Base-by-base conservation (phyloP, 2,888 invertebrate genomes). In the Hermaeophaga mercurialis region DNA sequence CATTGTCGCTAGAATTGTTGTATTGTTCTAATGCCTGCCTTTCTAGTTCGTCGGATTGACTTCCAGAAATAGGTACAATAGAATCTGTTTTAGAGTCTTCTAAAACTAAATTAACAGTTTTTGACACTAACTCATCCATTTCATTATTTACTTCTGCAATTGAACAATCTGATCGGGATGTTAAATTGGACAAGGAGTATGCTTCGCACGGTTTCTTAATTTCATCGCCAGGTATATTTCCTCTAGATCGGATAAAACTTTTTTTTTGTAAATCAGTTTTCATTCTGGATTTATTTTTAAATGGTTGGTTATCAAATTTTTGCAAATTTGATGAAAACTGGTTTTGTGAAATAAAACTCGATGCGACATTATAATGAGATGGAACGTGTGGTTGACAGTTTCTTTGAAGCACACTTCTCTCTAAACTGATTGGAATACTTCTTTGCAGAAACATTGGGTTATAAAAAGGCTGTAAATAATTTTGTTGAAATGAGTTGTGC, bases 11-110 rank as follows among this genome's bases (percentile, higher is more conserved):
- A 62, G 75, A 75, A 19, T 66, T 67, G 4, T 80, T 82, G n/a
- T 81, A 80, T 68, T 85, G 84, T 67, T 84, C 84, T 47, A 85
- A 67, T 1, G 85, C 85, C 69, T 84, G 82, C 58, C 81, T 80
- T 69, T 85, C 84, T 41, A 85, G 70, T 65, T 84, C 84, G 54
- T 84, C 84, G 0, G 76, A 75, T 33, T 65, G 43, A 18, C 66
- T 66, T 4, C 64, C 60, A 9, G 69, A 64, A 3, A 73, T 65
- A 2, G 71, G 68, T n/a, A 70, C 56, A 8, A 61, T 62, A 24
- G 50, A 56, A 9, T 67, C 69, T 18, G 28, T 45, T 44, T 50
- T 60, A 5, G 59, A 55, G 3, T 71, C 70, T 17, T 70, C 68
- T 43, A 69, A 59, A n/a, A 68, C 61, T 15, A 66, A 54, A 31